Evolutionary conservation across 2,797 vertebrate species (phyloP), one percentile per base, ranked within the genome.

Genomic region (Melanotaenia pygmaea): DNA sequence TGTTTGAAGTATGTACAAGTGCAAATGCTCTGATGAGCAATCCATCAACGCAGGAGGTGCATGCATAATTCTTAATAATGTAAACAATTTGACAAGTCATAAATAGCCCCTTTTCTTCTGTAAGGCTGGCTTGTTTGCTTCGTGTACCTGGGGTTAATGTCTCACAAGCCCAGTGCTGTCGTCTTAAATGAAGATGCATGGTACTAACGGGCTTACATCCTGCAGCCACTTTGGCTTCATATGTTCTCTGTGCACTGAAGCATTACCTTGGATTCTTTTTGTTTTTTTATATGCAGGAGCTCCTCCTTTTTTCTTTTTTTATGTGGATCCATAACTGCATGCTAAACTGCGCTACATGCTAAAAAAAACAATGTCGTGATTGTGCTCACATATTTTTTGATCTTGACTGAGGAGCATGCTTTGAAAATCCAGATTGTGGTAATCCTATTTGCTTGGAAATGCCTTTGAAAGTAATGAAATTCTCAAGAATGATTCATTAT

Each of bases 151-250:
- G 66, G 83, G 70, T 86, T 86, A 87, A 85, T 85, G 79, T 61
- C 26, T 24, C 70, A 69, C 58, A 70, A 76, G 28, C 50, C 30
- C 18, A 7, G 43, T 64, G 71, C 80, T 84, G 88, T 91, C 85
- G 80, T 77, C 80, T 73, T 51, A 68, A 85, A 89, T 82, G 69
- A 83, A 93, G 89, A 89, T 70, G 56, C 57, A 80, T 77, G 58
- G 32, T 57, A 67, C 63, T 85, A 84, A 84, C 67, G 82, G 81
- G 83, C 54, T 90, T 87, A 81, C 81, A 74, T 91, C 86, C 88
- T 83, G 78, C 26, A 59, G 79, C 68, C 58, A 74, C 60, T 57
- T 53, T 67, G 83, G 76, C 63, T 77, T 67, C 13, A 70, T 67
- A 43, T 72, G 70, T 75, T 82, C 76, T 66, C 28, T 68, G 24